These are phyloP conservation scores for Ctenopoma multispine DNA, from an alignment of 2,797 vertebrate species.

Conservation along the genomic window DNA sequence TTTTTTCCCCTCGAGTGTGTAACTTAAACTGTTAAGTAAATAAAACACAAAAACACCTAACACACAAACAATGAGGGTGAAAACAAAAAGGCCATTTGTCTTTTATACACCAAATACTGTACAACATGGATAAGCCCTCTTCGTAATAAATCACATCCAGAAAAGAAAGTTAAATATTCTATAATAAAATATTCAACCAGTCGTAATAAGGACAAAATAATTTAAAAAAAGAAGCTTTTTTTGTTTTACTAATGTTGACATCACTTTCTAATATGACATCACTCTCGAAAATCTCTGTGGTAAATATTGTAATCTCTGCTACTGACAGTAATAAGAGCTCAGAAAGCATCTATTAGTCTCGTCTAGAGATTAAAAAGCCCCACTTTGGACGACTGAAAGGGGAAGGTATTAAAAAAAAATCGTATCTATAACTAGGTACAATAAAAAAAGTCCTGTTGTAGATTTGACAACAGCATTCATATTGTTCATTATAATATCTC, in stretches of 20 bases:
- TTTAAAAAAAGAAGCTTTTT: conserved; percentile 18
- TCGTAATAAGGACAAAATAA: conserved; percentile 42
- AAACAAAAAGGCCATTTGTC: conserved; percentile 58
- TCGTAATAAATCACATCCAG: conserved; percentile 56
- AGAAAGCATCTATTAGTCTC: conserved; percentile 42
- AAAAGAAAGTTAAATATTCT: conserved; percentile 56
- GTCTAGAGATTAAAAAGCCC: conserved; percentile 29
- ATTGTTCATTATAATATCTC: background rate
- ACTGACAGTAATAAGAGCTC: conserved; percentile 47
- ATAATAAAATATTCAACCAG: conserved; percentile 54
- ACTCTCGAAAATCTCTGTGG: conserved; percentile 36
- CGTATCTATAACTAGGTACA: conserved; percentile 8
- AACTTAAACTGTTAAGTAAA: conserved; percentile 60
- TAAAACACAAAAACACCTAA: conserved; percentile 60
- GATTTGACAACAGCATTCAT: background rate
- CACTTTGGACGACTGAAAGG: conserved; percentile 6
- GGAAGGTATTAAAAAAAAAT: conserved; percentile 35
- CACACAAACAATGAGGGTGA: conserved; percentile 55
- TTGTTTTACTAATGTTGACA: conserved; percentile 56
- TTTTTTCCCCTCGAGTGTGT: conserved; percentile 43
- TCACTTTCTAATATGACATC: conserved; percentile 71
- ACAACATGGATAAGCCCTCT: conserved; percentile 60
- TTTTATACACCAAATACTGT: conserved; percentile 43
- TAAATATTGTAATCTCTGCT: conserved; percentile 51
- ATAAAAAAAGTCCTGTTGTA: conserved; percentile 26